A percentile compares a stretch with the other conserved stretches of the same genome.
These are phyloP conservation scores for Ectemnius cavifrons DNA, from an alignment of 2,888 invertebrate species.

Conservation along the genomic window DNA sequence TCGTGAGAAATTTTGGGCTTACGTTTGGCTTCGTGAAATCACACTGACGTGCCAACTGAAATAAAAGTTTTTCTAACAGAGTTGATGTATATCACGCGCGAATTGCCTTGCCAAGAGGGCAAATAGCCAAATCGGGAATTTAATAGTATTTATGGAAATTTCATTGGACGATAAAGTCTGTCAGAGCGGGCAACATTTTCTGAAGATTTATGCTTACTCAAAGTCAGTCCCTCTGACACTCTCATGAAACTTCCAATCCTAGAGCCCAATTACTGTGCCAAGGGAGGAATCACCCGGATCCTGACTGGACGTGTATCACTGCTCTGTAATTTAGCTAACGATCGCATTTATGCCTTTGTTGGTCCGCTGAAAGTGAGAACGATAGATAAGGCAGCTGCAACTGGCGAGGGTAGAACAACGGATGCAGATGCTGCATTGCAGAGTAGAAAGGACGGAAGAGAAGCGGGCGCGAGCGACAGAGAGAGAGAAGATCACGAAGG, in stretches of 20 bases:
- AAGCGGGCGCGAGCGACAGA: neutral
- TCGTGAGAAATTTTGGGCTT: neutral
- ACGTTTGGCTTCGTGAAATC: neutral
- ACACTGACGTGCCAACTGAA: neutral
- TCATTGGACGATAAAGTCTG: constrained; percentile 10
- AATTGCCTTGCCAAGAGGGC: constrained; percentile 30
- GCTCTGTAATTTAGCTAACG: too few species aligned
- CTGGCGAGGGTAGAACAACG: too few species aligned
- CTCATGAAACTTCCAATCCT: too few species aligned
- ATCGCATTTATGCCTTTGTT: too few species aligned
- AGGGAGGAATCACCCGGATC: too few species aligned
- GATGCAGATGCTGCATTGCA: neutral
- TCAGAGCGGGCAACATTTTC: neutral
- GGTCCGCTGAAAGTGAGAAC: too few species aligned
- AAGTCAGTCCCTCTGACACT: too few species aligned
- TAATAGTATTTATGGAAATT: constrained; percentile 39
- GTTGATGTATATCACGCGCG: constrained; percentile 5
- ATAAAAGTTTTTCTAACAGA: constrained; percentile 25
- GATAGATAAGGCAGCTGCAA: too few species aligned
- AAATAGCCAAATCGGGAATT: constrained; percentile 23
- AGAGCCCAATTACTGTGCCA: too few species aligned
- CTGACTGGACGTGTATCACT: too few species aligned
- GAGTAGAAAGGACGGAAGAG: neutral
- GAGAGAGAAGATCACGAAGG: neutral
- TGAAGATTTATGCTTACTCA: too few species aligned